phyloP scores from a whole-genome alignment of 2,888 invertebrate genomes.

The Parapristionchus giblindavisi region DNA sequence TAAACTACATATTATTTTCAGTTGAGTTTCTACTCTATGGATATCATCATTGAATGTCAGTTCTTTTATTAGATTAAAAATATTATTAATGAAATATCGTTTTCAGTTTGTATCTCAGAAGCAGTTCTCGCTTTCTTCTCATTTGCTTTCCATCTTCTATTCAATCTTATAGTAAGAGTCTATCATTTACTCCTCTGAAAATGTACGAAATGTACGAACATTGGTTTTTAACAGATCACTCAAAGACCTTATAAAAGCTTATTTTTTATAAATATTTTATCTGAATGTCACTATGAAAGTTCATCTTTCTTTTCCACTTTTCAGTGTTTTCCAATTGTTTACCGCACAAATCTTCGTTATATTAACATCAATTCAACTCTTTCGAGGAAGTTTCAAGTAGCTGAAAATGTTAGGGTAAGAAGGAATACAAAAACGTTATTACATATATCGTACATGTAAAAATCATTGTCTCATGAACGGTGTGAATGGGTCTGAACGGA shows the following conservation, averaged over 20 bases:
- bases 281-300: too few species aligned
- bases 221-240: too few species aligned
- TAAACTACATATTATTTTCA: too few species aligned
- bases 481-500: too few species aligned
- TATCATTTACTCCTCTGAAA: not conserved
- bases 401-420: conserved; percentile 22
- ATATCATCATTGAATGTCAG: conserved; percentile 11
- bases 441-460: too few species aligned
- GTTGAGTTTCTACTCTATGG: not conserved
- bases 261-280: too few species aligned
- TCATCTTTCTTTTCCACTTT: too few species aligned
- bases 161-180: conserved; percentile 7
- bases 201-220: too few species aligned
- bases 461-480: too few species aligned
- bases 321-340: not conserved
- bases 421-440: not conserved
- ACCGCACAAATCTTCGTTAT: conserved; percentile 18
- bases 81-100: not conserved
- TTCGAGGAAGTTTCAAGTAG: conserved; percentile 18
- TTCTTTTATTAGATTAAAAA: not conserved
- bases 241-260: too few species aligned
- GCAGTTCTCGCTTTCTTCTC: conserved; percentile 9
- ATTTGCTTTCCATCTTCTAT: not conserved
- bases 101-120: conserved; percentile 3
- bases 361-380: conserved; percentile 15